Percentiles rank a stretch among this genome's conserved stretches.
phyloP scores from a whole-genome alignment of 2,888 invertebrate genomes.

The Epinotia nisella region DNA sequence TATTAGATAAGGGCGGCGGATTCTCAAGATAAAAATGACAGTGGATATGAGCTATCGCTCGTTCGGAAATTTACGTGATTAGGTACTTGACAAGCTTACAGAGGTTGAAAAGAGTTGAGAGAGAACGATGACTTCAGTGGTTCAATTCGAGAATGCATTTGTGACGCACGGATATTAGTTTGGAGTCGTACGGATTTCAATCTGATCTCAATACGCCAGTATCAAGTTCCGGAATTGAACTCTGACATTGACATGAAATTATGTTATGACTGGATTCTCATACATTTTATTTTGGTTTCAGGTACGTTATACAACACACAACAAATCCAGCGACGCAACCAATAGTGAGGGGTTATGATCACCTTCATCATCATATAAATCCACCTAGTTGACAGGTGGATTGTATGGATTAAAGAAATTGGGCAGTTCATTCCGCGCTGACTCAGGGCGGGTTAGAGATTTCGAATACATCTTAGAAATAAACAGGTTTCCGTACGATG shows the following conservation, averaged over 20 bases:
- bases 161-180: background rate
- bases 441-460: too few species aligned
- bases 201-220: background rate
- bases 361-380: too few species aligned
- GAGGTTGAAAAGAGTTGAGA: too few species aligned
- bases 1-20: background rate
- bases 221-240: background rate
- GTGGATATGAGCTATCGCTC: too few species aligned
- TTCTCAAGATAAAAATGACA: background rate
- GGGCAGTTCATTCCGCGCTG: too few species aligned
- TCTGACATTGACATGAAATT: background rate
- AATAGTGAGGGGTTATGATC: background rate
- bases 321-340: background rate
- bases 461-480: too few species aligned
- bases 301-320: background rate
- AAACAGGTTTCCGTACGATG: too few species aligned
- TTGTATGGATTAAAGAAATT: too few species aligned
- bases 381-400: too few species aligned
- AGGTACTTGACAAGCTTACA: too few species aligned
- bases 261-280: background rate
- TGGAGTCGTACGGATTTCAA: background rate
- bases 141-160: background rate
- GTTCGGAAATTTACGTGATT: too few species aligned
- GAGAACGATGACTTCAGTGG: too few species aligned
- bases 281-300: slow-evolving; percentile 10